Conservation (phyloP, 1,140 invertebrate species). For the Rhysida immarginata region DNA sequence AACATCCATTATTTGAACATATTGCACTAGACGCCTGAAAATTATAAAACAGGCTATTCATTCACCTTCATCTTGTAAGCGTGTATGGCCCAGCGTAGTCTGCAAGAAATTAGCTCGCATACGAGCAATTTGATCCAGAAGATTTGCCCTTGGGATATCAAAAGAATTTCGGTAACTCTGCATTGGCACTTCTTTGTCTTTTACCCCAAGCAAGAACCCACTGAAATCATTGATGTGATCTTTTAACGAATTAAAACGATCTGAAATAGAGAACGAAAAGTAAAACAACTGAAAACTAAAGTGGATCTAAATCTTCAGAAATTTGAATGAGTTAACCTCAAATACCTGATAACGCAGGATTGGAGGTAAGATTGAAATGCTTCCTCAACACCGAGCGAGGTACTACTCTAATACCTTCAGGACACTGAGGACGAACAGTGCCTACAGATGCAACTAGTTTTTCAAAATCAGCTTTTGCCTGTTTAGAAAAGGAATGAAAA, state of each 20-base stretch:
- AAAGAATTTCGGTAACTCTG: conserved; percentile 88
- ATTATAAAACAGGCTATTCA: no score
- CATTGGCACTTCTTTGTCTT: conserved; percentile 40
- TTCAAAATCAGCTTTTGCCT: conserved; percentile 90
- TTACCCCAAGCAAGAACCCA: conserved; percentile 53
- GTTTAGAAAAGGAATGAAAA: conserved; percentile 21
- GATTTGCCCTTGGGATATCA: conserved; percentile 72
- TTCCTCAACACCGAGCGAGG: conserved; percentile 48
- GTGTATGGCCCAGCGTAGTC: conserved; percentile 49
- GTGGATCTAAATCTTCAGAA: conserved; percentile 1
- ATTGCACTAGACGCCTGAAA: no score
- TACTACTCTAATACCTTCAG: conserved; percentile 56
- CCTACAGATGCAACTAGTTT: conserved; percentile 50
- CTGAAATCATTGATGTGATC: conserved; percentile 76
- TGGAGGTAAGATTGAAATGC: conserved; percentile 48
- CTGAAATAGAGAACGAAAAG: conserved; percentile 24
- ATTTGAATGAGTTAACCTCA: no score
- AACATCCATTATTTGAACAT: no score
- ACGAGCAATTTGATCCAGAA: conserved; percentile 80
- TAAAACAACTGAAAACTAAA: conserved; percentile 5
- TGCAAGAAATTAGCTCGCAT: conserved; percentile 92
- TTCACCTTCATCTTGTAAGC: conserved; percentile 66
- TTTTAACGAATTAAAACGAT: conserved; percentile 61
- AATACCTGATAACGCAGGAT: conserved; percentile 49
- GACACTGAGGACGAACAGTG: conserved; percentile 36